Evolutionary conservation across 2,888 invertebrate species (phyloP).

Genomic region (Calameuta pallipes): DNA sequence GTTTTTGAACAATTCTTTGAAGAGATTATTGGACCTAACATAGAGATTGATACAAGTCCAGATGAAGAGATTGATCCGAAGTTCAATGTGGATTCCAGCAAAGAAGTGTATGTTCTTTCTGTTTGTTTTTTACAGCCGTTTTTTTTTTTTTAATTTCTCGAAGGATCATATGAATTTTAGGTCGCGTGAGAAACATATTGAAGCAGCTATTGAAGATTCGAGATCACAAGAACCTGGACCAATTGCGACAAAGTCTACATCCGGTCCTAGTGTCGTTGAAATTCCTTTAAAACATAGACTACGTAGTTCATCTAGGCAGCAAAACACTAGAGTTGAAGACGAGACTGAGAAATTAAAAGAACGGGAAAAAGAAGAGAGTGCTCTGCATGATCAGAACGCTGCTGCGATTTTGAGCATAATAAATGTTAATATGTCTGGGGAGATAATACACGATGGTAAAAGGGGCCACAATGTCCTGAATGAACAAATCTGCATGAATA

Average conservation of each 20-base stretch:
- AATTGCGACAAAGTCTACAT: not conserved
- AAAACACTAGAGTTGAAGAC: constrained; percentile 39
- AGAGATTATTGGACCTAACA: constrained; percentile 63
- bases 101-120: constrained; percentile 1
- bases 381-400: constrained; percentile 59
- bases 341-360: constrained; percentile 35
- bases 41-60: constrained; percentile 53
- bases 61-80: constrained; percentile 47
- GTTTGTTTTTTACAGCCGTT: not conserved
- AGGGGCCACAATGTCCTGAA: not conserved
- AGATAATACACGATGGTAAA: not conserved
- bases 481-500: not conserved
- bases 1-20: constrained; percentile 67
- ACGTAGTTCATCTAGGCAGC: constrained; percentile 52
- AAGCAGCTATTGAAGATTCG: not conserved
- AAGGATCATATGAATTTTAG: not conserved
- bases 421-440: constrained; percentile 48
- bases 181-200: not conserved
- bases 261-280: constrained; percentile 25
- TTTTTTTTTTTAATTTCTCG: not conserved
- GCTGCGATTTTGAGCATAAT: constrained; percentile 62
- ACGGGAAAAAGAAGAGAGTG: constrained; percentile 35
- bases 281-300: constrained; percentile 56
- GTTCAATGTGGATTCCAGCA: not conserved
- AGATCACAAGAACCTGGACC: not conserved